These are phyloP conservation scores for Cremastinae sp. DNA, from an alignment of 2,888 invertebrate species.

Conservation along the genomic window DNA sequence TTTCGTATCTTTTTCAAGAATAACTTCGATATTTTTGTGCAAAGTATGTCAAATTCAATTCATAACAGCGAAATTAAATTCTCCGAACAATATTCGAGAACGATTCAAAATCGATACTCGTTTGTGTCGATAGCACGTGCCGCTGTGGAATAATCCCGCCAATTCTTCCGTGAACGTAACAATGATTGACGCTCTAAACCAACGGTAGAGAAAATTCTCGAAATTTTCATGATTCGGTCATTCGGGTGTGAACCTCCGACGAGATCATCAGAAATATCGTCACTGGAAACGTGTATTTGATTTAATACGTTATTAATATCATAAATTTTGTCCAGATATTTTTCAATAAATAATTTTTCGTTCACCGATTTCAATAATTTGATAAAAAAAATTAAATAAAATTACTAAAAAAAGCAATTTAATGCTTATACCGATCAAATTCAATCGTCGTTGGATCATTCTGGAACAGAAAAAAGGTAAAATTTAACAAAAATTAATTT, in stretches of 20 bases:
- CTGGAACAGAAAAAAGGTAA: neutral
- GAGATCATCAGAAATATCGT: neutral
- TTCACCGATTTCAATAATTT: no score
- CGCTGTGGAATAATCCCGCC: constrained; percentile 15
- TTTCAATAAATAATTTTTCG: neutral
- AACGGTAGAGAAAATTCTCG: neutral
- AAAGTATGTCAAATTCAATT: constrained; percentile 20
- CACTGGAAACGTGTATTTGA: neutral
- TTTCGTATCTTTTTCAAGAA: no score
- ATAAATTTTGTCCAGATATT: neutral
- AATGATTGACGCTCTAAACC: neutral
- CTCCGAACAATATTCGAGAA: constrained; percentile 36
- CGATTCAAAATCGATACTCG: no score
- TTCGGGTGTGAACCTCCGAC: neutral
- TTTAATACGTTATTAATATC: neutral
- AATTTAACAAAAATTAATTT: neutral
- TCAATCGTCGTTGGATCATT: neutral
- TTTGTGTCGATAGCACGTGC: neutral
- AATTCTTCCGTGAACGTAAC: constrained; percentile 25
- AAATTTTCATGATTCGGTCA: neutral
- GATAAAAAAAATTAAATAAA: no score
- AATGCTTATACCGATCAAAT: neutral
- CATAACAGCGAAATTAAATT: constrained; percentile 29
- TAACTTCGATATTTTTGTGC: neutral
- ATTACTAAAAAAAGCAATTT: no score